phyloP scores from a whole-genome alignment of 2,113 vertebrate species.

The Axis porcinus region DNA sequence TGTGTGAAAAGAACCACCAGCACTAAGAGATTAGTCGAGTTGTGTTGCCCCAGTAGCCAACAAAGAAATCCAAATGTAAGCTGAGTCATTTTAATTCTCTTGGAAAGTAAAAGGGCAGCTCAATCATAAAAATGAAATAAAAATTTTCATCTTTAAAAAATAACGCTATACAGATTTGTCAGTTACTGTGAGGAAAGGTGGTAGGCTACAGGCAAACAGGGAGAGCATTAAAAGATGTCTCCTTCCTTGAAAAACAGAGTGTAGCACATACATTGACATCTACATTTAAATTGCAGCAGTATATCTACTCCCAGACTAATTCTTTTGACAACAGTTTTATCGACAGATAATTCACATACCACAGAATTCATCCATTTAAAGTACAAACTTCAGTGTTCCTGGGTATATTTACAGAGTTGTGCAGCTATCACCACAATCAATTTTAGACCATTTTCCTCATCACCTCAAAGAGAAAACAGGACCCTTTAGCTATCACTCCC shows the following conservation, averaged over 20 bases:
- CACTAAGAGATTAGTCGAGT: neutral
- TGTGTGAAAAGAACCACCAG: neutral
- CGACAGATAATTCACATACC: neutral
- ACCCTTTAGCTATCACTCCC: neutral
- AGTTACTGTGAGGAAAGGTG: neutral
- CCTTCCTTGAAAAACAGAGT: neutral
- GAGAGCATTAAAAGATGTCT: neutral
- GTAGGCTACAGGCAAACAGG: neutral
- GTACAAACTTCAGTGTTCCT: neutral
- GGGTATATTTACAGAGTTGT: neutral
- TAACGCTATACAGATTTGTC: neutral
- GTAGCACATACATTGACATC: too few relatives aligned
- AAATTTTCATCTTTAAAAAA: constrained; percentile 48
- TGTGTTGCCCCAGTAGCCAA: neutral
- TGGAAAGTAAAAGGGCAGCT: neutral
- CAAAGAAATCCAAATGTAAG: neutral
- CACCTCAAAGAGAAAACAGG: neutral
- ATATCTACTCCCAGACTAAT: neutral
- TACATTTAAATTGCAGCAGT: neutral
- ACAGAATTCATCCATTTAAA: neutral
- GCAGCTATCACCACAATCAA: neutral
- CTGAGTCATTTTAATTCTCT: constrained; percentile 18
- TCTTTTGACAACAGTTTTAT: neutral
- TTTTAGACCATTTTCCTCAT: neutral
- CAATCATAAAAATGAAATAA: constrained; percentile 42